phyloP scores from a whole-genome alignment of 2,113 vertebrate genomes.

The Eretmochelys imbricata region DNA sequence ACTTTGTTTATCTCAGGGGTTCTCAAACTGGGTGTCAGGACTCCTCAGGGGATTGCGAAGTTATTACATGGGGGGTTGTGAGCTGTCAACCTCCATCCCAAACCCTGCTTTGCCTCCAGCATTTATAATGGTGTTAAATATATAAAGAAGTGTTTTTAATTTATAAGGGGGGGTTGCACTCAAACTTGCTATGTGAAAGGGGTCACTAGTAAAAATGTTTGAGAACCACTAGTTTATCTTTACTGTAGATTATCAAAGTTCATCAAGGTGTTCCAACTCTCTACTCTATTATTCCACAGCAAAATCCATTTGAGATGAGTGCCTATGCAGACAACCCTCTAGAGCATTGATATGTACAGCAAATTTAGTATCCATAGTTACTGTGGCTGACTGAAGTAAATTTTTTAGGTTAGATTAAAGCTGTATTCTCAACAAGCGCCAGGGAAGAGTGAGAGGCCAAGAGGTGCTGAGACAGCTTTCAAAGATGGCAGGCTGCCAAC shows the following conservation, averaged over 20 bases:
- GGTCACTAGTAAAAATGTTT: no score
- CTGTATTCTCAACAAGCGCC: constrained; percentile 1
- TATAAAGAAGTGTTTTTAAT: no score
- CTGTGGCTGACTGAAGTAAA: not conserved
- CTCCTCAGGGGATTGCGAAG: no score
- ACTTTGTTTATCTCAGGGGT: constrained; percentile 10
- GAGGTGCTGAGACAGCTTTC: not conserved
- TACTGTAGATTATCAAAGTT: constrained; percentile 11
- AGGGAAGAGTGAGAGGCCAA: not conserved
- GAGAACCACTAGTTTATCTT: not conserved
- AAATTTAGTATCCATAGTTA: constrained; percentile 10
- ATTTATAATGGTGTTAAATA: no score
- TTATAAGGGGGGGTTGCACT: no score
- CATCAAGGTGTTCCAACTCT: not conserved
- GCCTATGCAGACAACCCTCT: not conserved
- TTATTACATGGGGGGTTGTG: no score
- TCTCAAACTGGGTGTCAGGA: no score
- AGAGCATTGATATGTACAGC: not conserved
- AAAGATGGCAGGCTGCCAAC: not conserved
- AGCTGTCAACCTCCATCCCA: no score
- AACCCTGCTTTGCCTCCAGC: no score
- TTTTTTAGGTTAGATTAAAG: not conserved
- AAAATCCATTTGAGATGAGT: not conserved
- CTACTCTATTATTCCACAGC: not conserved
- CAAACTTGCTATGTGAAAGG: no score